phyloP scores from a whole-genome alignment of 1,140 invertebrate genomes.

The Cherax destructor region DNA sequence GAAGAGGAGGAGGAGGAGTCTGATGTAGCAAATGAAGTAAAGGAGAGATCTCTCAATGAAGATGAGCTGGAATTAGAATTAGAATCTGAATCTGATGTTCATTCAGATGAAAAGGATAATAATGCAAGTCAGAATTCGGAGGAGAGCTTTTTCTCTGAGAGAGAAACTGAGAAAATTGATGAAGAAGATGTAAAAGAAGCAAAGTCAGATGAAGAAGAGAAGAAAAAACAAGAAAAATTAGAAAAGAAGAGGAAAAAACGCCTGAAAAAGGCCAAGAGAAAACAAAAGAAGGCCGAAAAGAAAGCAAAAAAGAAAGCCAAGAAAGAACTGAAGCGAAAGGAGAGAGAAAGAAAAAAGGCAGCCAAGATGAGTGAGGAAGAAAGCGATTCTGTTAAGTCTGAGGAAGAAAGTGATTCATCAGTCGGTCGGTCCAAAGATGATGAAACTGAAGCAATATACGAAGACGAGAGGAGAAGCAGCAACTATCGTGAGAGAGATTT shows the following conservation, averaged over 20 bases:
- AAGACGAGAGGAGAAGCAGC: not conserved
- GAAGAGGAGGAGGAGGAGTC: not conserved
- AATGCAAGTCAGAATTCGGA: not conserved
- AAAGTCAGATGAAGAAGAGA: slow-evolving; percentile 24
- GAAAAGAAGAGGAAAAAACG: slow-evolving; percentile 2
- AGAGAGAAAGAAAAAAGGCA: slow-evolving; percentile 1
- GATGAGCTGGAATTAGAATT: not conserved
- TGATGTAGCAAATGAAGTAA: not conserved
- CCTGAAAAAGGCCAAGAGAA: slow-evolving; percentile 12
- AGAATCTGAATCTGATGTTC: not conserved
- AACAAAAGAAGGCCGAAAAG: slow-evolving; percentile 18
- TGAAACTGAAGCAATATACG: not conserved
- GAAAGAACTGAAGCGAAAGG: slow-evolving; percentile 11
- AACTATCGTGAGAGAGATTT: not conserved
- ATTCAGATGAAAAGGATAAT: not conserved
- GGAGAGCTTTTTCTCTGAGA: not conserved
- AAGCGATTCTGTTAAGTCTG: not conserved
- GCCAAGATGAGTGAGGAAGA: not conserved
- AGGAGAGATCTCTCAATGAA: not conserved
- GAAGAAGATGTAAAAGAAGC: not conserved
- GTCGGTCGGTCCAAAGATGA: not conserved
- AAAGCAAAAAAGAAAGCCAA: slow-evolving; percentile 33
- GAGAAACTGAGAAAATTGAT: not conserved
- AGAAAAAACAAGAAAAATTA: slow-evolving; percentile 9
- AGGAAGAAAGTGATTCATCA: slow-evolving; percentile 17